Evolutionary conservation across 2,888 invertebrate species (phyloP), one percentile per base, ranked within the genome.

Genomic region (Mycalesis mineus): DNA sequence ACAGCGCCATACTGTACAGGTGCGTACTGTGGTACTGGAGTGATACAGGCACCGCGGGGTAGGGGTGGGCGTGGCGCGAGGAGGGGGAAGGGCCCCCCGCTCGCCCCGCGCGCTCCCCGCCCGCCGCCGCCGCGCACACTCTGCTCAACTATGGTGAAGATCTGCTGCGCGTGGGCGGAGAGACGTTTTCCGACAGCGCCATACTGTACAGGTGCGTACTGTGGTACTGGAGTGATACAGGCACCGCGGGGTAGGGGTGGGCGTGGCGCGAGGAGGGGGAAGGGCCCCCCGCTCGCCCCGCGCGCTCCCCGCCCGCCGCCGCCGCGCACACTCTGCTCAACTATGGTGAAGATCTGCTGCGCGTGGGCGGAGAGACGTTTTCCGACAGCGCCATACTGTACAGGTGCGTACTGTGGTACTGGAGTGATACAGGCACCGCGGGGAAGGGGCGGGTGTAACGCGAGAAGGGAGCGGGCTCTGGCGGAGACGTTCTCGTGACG

Each of bases 341-440:
- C 1, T 75, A 78, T 11, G 76, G 74, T 0, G 78, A 74, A 0
- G 80, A 82, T 4, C 54, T 89, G 45, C 36, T 88, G 0, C 61
- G 84, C 11, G 81, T 89, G 0, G 88, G 84, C 0, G 88, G 88
- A 0, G 88, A 89, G 68, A 84, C 78, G 0, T 88, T 87, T 56
- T 67, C 72, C 0, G 72, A 75, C 0, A 69, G 77, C 0, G 70
- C 78, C 0, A 83, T 88, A 66, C 65, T 88, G 48, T 88, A 85
- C 64, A 82, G 77, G 88, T 87, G 15, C 64, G 69, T 39, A 9
- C 33, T 33, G 7, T 33, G 7, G 9, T 33, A 33, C 9, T 33
- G 33, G 2, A 7, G 33, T 33, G 33, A 7, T 7, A 2, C 9
- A 7, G 9, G 33, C 2, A 9, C 5, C 9, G 9, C 8, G n/a